Conservation (phyloP, 2,888 invertebrate genomes). For the Pimpla rufipes region DNA sequence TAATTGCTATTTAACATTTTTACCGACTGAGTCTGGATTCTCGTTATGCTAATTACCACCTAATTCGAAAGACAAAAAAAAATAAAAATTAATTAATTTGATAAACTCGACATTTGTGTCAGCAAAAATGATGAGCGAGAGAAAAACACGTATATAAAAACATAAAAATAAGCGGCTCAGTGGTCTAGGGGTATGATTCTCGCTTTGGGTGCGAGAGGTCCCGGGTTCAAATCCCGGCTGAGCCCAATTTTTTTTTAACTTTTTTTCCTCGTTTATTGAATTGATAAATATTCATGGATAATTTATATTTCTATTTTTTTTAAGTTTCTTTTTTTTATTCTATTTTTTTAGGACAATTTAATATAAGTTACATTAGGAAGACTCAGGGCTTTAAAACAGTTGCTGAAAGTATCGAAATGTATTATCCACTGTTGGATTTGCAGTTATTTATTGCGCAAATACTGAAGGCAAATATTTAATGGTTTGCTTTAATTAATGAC, state of each 20-base stretch:
- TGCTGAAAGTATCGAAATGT: neutral
- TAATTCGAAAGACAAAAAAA: too few species aligned
- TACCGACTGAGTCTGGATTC: too few species aligned
- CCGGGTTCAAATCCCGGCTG: conserved; percentile 86
- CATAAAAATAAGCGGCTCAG: conserved; percentile 52
- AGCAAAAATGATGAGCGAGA: neutral
- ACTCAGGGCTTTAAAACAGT: neutral
- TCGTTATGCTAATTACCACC: too few species aligned
- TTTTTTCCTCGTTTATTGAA: neutral
- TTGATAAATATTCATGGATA: neutral
- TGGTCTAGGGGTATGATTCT: conserved; percentile 87
- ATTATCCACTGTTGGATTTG: neutral
- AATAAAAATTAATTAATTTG: neutral
- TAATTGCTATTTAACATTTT: too few species aligned
- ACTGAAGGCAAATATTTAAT: neutral
- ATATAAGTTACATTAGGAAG: neutral
- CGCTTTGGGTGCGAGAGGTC: conserved; percentile 87
- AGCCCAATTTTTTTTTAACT: conserved; percentile 53
- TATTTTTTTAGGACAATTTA: neutral
- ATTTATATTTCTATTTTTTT: neutral
- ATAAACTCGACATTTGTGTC: neutral
- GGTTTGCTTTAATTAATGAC: conserved; percentile 40
- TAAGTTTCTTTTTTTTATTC: neutral
- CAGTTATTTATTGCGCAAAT: neutral
- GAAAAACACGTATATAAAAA: neutral